Conservation (phyloP, 2,113 vertebrate genomes). For the Syngnathus floridae region DNA sequence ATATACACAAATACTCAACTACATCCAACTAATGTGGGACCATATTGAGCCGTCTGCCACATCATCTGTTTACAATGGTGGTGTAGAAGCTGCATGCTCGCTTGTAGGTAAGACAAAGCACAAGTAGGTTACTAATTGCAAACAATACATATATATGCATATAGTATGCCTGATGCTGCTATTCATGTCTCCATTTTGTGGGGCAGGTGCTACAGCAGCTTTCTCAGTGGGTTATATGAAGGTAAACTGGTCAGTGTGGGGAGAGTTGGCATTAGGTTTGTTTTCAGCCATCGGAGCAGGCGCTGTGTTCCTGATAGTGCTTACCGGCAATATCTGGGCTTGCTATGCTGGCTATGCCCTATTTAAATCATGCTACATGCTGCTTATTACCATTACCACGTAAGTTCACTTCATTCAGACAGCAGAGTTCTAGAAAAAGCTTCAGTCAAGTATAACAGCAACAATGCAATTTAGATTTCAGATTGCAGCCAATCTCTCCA, state of each 20-base stretch:
- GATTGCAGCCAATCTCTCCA: slow-evolving; percentile 66
- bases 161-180: too few species aligned
- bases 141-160: not conserved
- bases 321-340: slow-evolving; percentile 61
- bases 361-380: slow-evolving; percentile 71
- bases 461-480: slow-evolving; percentile 56
- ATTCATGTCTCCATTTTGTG: not conserved
- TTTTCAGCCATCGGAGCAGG: slow-evolving; percentile 63
- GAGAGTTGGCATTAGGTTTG: slow-evolving; percentile 64
- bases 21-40: slow-evolving; percentile 68
- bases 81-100: slow-evolving; percentile 62
- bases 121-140: not conserved
- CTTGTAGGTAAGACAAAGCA: slow-evolving; percentile 57
- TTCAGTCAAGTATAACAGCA: not conserved
- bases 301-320: slow-evolving; percentile 57
- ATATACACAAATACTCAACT: slow-evolving; percentile 67
- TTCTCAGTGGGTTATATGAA: slow-evolving; percentile 59
- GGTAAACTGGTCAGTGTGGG: slow-evolving; percentile 64
- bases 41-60: slow-evolving; percentile 65
- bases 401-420: slow-evolving; percentile 21
- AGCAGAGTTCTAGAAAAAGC: not conserved
- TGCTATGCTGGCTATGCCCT: slow-evolving; percentile 61
- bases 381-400: slow-evolving; percentile 68
- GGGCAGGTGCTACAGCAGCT: slow-evolving; percentile 61
- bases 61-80: slow-evolving; percentile 67